phyloP scores from a whole-genome alignment of 2,888 invertebrate genomes.

The Dermolepida albohirtum region DNA sequence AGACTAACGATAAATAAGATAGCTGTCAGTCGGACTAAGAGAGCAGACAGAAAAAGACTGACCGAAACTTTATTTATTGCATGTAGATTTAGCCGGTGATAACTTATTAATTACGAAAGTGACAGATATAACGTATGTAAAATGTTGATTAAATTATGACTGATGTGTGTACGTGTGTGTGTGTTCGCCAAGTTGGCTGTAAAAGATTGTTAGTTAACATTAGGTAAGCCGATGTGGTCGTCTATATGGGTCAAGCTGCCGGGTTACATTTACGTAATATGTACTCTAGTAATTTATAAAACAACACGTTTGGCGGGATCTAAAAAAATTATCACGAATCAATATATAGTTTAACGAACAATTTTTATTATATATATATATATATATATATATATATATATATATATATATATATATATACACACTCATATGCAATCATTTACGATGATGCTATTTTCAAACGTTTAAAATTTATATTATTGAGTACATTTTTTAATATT shows the following conservation, averaged over 20 bases:
- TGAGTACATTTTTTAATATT: too few species aligned
- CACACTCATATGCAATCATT: too few species aligned
- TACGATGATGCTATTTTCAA: too few species aligned
- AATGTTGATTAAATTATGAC: constrained; percentile 38
- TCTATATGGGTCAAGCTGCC: constrained; percentile 31
- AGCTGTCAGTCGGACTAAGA: constrained; percentile 25
- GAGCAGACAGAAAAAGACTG: constrained; percentile 5
- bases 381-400: too few species aligned
- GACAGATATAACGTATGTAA: constrained; percentile 33
- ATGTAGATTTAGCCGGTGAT: constrained; percentile 29
- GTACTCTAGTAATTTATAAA: constrained; percentile 29
- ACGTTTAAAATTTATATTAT: too few species aligned
- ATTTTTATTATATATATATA: too few species aligned
- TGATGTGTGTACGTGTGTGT: constrained; percentile 25
- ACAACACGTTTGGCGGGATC: constrained; percentile 8
- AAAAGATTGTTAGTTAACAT: constrained; percentile 14
- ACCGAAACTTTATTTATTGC: constrained; percentile 32
- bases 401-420: too few species aligned
- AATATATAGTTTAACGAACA: too few species aligned
- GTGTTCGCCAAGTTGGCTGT: constrained; percentile 1
- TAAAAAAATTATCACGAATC: constrained; percentile 8
- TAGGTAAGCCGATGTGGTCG: constrained; percentile 14
- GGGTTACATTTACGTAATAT: constrained; percentile 31
- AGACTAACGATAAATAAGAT: constrained; percentile 31
- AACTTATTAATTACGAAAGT: constrained; percentile 39